Conservation (phyloP, 2,797 vertebrate genomes). For the Cuculus canorus region DNA sequence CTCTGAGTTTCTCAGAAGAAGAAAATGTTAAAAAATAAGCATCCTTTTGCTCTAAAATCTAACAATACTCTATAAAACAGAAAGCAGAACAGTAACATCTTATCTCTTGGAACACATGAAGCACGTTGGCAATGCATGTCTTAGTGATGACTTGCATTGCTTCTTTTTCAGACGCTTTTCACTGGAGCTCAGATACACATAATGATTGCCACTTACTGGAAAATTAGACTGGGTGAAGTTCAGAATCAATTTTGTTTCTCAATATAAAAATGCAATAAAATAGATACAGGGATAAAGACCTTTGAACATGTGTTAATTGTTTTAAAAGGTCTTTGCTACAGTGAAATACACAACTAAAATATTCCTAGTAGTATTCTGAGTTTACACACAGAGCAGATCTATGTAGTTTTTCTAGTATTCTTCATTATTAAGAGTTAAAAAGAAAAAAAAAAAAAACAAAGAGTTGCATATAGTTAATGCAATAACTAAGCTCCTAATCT, state of each 20-base stretch:
- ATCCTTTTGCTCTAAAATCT: background rate
- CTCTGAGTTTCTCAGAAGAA: background rate
- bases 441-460: background rate
- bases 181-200: constrained; percentile 18
- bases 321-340: background rate
- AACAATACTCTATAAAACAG: background rate
- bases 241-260: constrained; percentile 54
- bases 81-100: background rate
- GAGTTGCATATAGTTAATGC: background rate
- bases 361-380: background rate
- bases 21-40: background rate
- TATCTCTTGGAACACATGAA: background rate
- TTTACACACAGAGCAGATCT: background rate
- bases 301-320: background rate
- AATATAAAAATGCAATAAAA: background rate
- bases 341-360: background rate
- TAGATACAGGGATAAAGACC: background rate
- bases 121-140: background rate
- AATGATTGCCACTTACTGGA: constrained; percentile 30
- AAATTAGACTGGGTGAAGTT: constrained; percentile 49
- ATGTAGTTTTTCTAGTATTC: background rate
- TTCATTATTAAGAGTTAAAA: background rate
- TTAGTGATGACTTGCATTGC: constrained; percentile 21
- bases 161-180: constrained; percentile 6
- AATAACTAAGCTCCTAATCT: background rate